Conservation (phyloP, 2,888 invertebrate species). For the Exocentrus adspersus region DNA sequence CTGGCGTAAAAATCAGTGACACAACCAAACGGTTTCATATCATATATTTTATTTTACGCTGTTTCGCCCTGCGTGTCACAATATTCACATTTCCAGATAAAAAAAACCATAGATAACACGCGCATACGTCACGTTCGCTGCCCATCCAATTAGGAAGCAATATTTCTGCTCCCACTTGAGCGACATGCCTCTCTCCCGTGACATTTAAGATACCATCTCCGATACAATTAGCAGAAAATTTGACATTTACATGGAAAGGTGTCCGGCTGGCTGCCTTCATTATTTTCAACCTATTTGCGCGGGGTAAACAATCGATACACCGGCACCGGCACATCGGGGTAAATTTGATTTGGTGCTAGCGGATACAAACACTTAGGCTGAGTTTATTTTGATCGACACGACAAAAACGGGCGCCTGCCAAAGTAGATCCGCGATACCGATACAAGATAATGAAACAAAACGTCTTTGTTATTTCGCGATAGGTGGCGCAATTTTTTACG, state of each 20-base stretch:
- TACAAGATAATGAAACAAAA: constrained; percentile 7
- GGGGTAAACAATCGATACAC: constrained; percentile 32
- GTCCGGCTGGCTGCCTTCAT: constrained; percentile 32
- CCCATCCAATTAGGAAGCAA: background rate
- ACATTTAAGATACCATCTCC: constrained; percentile 22
- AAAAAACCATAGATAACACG: too few relatives aligned
- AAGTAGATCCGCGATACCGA: background rate
- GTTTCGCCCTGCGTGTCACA: too few relatives aligned
- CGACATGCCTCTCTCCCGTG: constrained; percentile 7
- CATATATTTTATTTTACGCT: too few relatives aligned
- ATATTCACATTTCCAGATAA: too few relatives aligned
- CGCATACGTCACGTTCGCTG: background rate
- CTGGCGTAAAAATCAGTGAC: too few relatives aligned
- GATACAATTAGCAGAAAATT: constrained; percentile 26
- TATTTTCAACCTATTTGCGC: constrained; percentile 31
- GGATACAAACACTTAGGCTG: background rate
- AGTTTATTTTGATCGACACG: constrained; percentile 7
- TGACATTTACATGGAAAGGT: constrained; percentile 36
- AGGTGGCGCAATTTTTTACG: too few relatives aligned
- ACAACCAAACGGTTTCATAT: too few relatives aligned
- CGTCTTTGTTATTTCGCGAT: constrained; percentile 15
- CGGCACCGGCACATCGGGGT: too few relatives aligned
- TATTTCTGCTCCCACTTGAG: background rate
- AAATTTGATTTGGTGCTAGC: background rate
- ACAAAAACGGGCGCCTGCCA: background rate